phyloP scores from a whole-genome alignment of 2,113 vertebrate genomes.

The Callopanchax toddi region DNA sequence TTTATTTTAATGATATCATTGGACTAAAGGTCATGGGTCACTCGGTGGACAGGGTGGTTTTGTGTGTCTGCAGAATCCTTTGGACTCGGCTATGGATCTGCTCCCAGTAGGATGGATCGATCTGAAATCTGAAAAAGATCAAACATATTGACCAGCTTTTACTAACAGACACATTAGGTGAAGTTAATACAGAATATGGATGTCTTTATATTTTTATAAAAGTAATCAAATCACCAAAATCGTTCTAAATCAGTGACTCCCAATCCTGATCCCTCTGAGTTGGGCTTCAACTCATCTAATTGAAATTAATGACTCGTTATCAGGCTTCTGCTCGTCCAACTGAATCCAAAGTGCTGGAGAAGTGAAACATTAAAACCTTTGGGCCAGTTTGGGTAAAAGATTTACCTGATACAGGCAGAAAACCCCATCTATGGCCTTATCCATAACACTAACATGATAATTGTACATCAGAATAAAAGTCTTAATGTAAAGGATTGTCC shows the following conservation, averaged over 20 bases:
- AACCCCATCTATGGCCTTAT: too few relatives aligned
- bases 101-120: conserved; percentile 82
- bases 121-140: conserved; percentile 79
- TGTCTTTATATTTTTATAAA: too few relatives aligned
- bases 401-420: too few relatives aligned
- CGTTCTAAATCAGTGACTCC: not conserved
- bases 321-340: not conserved
- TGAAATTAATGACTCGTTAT: not conserved
- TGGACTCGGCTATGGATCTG: conserved; percentile 92
- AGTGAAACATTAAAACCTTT: not conserved
- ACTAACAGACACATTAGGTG: not conserved
- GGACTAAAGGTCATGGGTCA: conserved; percentile 25
- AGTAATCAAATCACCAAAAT: too few relatives aligned
- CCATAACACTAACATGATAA: too few relatives aligned
- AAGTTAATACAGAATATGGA: too few relatives aligned
- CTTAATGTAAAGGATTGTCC: too few relatives aligned
- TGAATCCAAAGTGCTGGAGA: not conserved
- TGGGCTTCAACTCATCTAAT: not conserved
- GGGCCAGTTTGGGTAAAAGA: too few relatives aligned
- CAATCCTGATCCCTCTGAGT: not conserved
- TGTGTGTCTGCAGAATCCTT: conserved; percentile 89
- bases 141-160: not conserved
- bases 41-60: conserved; percentile 71
- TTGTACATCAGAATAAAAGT: too few relatives aligned
- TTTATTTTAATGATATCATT: not conserved